Evolutionary conservation across 2,113 vertebrate species (phyloP).

Genomic region (Athene noctua): DNA sequence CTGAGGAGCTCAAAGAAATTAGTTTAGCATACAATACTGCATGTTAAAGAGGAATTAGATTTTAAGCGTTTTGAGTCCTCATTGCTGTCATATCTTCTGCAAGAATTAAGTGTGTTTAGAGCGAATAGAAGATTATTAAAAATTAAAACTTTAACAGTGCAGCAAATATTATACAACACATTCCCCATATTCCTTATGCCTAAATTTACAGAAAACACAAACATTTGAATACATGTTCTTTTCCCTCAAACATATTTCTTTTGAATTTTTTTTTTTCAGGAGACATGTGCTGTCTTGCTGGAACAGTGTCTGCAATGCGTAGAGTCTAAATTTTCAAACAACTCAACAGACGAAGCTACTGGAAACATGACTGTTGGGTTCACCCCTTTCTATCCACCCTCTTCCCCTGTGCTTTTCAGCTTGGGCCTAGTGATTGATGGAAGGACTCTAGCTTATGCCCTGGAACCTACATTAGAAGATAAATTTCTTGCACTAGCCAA

Average conservation of each 20-base stretch:
- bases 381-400: conserved; percentile 59
- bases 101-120: background rate
- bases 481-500: conserved; percentile 89
- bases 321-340: conserved; percentile 80
- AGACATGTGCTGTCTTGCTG: conserved; percentile 86
- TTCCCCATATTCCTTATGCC: background rate
- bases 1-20: conserved; percentile 8
- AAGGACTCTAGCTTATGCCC: conserved; percentile 89
- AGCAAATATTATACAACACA: background rate
- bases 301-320: conserved; percentile 89
- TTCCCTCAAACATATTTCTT: conserved; percentile 14
- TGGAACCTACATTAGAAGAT: conserved; percentile 88
- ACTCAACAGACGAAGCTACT: conserved; percentile 54
- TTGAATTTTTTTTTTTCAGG: conserved; percentile 75
- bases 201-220: background rate
- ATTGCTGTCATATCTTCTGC: background rate
- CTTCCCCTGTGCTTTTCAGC: conserved; percentile 69
- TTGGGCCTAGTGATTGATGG: conserved; percentile 93
- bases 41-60: background rate
- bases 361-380: conserved; percentile 68
- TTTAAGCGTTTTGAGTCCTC: background rate
- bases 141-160: background rate
- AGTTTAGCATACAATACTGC: background rate
- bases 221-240: background rate
- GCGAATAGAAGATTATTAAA: background rate